Evolutionary conservation across 2,113 vertebrate species (phyloP).

Genomic region (Rhabdornis inornatus): DNA sequence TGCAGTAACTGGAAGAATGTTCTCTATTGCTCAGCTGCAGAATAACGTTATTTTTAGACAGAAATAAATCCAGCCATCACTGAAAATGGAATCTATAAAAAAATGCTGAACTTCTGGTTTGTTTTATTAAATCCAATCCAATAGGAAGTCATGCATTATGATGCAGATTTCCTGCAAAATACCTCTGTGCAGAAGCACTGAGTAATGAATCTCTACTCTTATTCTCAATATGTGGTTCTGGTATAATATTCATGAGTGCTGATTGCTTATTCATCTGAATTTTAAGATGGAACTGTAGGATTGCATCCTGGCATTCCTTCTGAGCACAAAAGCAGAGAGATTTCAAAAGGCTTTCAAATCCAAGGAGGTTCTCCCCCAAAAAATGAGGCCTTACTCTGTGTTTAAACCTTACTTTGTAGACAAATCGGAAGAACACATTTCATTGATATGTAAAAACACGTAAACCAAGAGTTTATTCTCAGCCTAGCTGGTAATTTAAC

Average conservation of each 20-base stretch:
- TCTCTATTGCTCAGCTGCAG: not conserved
- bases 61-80: conserved; percentile 1
- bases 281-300: not conserved
- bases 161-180: conserved; percentile 47
- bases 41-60: conserved; percentile 29
- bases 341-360: not conserved
- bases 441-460: not conserved
- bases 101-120: conserved; percentile 2
- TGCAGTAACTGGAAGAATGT: not conserved
- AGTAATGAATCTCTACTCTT: conserved; percentile 32
- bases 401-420: not conserved
- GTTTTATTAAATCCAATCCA: conserved; percentile 34
- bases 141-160: conserved; percentile 1
- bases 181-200: not conserved
- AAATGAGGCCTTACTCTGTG: not conserved
- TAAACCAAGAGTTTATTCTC: not conserved
- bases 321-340: not conserved
- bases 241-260: conserved; percentile 27
- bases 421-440: not conserved
- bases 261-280: conserved; percentile 53
- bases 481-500: not conserved
- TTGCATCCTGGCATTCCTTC: not conserved
- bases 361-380: not conserved
- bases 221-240: not conserved
- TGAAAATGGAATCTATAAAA: conserved; percentile 8